phyloP scores from a whole-genome alignment of 2,888 invertebrate genomes.

The Brachyopa scutellaris region DNA sequence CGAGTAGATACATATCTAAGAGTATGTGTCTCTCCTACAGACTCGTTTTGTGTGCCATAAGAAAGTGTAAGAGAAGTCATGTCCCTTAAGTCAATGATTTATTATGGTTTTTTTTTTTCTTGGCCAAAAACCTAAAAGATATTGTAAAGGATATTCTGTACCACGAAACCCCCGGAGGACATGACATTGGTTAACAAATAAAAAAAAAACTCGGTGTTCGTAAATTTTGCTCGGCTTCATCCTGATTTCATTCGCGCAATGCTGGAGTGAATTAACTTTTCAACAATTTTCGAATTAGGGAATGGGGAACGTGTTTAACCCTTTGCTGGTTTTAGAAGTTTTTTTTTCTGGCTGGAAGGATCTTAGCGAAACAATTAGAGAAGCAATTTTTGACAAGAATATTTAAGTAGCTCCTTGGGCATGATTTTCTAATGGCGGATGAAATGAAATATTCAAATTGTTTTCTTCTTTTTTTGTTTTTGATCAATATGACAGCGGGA shows the following conservation, averaged over 20 bases:
- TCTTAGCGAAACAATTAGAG: constrained; percentile 58
- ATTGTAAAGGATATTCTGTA: constrained; percentile 52
- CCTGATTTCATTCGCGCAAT: constrained; percentile 21
- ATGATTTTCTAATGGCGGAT: too few species aligned
- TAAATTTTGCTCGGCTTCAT: constrained; percentile 40
- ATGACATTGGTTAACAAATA: constrained; percentile 54
- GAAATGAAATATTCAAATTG: too few species aligned
- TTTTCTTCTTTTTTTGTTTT: too few species aligned
- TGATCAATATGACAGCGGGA: too few species aligned
- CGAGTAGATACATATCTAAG: too few species aligned
- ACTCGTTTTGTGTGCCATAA: constrained; percentile 40
- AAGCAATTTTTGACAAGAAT: constrained; percentile 61
- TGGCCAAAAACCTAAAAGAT: constrained; percentile 48
- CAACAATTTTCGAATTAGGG: constrained; percentile 42
- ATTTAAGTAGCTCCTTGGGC: constrained; percentile 32
- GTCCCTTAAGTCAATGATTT: constrained; percentile 66
- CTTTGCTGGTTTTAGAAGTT: too few species aligned
- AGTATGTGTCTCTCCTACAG: constrained; percentile 11
- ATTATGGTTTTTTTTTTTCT: constrained; percentile 49
- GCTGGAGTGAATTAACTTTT: constrained; percentile 68
- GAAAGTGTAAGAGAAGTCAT: constrained; percentile 56
- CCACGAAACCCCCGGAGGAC: constrained; percentile 54
- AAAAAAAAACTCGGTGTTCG: constrained; percentile 10
- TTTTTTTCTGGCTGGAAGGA: background rate
- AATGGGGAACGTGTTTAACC: too few species aligned